Conservation (phyloP, 1,140 invertebrate genomes). For the Rhagoletis zephyria region DNA sequence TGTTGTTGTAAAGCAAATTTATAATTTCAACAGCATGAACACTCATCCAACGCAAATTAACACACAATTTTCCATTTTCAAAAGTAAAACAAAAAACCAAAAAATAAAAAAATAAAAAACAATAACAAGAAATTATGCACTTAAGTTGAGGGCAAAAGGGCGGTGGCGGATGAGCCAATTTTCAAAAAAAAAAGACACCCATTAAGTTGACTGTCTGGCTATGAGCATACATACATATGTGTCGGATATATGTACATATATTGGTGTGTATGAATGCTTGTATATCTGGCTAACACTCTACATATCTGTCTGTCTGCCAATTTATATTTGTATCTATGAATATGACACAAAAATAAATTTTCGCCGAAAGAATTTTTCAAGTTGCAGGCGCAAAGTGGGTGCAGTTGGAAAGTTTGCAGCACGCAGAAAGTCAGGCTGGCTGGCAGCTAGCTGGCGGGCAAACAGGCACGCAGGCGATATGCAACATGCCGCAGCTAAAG, state of each 20-base stretch:
- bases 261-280: background rate
- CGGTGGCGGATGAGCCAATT: background rate
- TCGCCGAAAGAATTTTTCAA: constrained; percentile 50
- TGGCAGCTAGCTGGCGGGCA: too few relatives aligned
- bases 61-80: constrained; percentile 41
- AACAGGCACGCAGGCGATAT: background rate
- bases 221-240: constrained; percentile 4
- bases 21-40: constrained; percentile 15
- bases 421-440: background rate
- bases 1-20: constrained; percentile 29
- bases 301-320: constrained; percentile 23
- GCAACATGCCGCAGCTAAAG: background rate
- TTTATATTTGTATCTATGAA: constrained; percentile 44
- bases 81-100: background rate
- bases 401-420: constrained; percentile 8
- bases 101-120: too few relatives aligned
- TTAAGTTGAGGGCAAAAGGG: constrained; percentile 21
- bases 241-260: background rate
- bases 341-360: constrained; percentile 50
- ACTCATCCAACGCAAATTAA: constrained; percentile 34
- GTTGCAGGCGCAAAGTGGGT: constrained; percentile 41
- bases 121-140: constrained; percentile 38
- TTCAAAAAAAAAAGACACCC: constrained; percentile 24
- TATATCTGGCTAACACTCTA: background rate
- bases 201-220: constrained; percentile 31